These are phyloP conservation scores for Calidris pugnax DNA, from an alignment of 2,113 vertebrate species.

Conservation along the genomic window DNA sequence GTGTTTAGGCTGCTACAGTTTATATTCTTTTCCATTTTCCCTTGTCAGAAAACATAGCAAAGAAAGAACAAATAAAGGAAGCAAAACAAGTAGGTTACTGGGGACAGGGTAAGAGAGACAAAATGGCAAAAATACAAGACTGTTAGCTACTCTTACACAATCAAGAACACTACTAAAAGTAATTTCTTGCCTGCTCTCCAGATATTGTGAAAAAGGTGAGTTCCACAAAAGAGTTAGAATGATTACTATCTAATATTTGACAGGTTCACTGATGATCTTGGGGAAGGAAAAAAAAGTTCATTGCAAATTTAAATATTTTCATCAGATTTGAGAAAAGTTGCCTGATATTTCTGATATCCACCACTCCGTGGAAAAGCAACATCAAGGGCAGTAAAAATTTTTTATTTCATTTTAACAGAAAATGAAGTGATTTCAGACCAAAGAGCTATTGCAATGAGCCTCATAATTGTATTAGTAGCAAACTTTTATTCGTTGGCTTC, in stretches of 20 bases:
- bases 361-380: neutral
- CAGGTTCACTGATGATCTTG: neutral
- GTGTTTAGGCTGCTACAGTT: neutral
- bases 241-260: neutral
- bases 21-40: neutral
- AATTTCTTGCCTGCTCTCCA: neutral
- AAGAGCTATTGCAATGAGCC: neutral
- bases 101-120: neutral
- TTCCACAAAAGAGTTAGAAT: neutral
- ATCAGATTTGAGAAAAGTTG: neutral
- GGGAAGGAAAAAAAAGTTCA: neutral
- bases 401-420: neutral
- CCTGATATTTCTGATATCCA: neutral
- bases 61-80: neutral
- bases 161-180: neutral
- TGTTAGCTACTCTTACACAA: neutral
- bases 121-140: neutral
- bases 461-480: neutral
- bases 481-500: neutral
- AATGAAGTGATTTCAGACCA: neutral
- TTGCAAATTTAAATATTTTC: neutral
- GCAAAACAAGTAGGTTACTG: neutral
- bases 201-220: neutral
- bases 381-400: neutral
- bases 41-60: neutral